Base-by-base conservation (phyloP, 2,888 invertebrate species). In the Diarsia rubi region DNA sequence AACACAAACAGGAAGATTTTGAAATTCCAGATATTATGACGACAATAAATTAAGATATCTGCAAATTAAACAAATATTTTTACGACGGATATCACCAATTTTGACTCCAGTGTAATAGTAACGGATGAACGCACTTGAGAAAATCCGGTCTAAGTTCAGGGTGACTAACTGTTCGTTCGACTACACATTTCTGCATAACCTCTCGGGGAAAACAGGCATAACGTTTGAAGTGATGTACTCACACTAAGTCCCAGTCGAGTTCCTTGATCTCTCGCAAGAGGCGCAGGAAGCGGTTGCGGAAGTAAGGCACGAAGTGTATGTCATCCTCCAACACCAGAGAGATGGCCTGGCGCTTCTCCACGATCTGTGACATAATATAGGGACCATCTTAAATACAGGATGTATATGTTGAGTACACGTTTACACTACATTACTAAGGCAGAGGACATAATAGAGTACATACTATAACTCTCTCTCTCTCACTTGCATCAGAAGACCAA, bases 281-380 rank as follows among this genome's bases (percentile, higher is more conserved):
- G 45, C 96, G 96, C 31, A 95, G 88, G 52, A 98, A 95, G 90
- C 98, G 97, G 69, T 96, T 95, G 1, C 97, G 96, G 92, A 99
- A 99, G 92, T 98, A 98, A 0, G 99, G 97, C 88, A 98, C 98
- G 93, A 99, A 99, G 75, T 98, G 97, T 52, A 99, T 98, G 92
- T 99, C 99, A 91, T 99, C 99, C 92, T 99, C 99, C 60, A 99
- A 97, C 0, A 99, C 97, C 83, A 99, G 95, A 0, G 98, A 97
- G 75, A 95, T 97, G n/a, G 97, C 91, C 75, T 97, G 97, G 21
- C 95, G 93, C 42, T 97, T 95, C 49, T 97, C 94, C 11, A 98
- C 95, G 65, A 98, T 97, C 97, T 71, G 31, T 9, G 19, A 71
- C 3, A 72, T 27, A 71, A 71, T 11, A 71, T 4, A 14, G 27